Base-by-base conservation (phyloP, 2,797 vertebrate species). In the Streptopelia turtur region DNA sequence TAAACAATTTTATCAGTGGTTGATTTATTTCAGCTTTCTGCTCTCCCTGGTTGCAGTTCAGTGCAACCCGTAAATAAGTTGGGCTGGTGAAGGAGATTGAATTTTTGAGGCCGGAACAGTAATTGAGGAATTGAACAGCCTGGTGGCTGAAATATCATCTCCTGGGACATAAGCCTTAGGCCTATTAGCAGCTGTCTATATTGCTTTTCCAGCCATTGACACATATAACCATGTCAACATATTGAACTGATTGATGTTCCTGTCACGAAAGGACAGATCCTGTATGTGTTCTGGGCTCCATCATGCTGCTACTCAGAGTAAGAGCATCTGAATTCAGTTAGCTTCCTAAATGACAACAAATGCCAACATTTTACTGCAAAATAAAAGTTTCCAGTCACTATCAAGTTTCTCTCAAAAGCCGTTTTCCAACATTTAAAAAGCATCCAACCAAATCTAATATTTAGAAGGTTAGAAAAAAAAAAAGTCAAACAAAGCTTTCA, bases 51-150 rank as follows among this genome's bases (percentile, higher is more conserved):
- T 92, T 1, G 0, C 90, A 95, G 91, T 87, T 93, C 93, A 94
- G 71, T 77, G 86, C 71, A 85, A 87, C 30, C 81, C 83, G 94
- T 94, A 94, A 96, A 93, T 93, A 95, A 92, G 83, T 93, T 80
- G 93, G 71, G 70, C 70, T 57, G 50, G 77, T 30, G 60, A 78
- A 94, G 56, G 65, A 96, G 91, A 96, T 95, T 94, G 91, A 93
- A 94, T 96, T 94, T 96, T 94, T 92, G 91, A 94, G 83, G 59
- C 77, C 75, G 70, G 57, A 93, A 60, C 60, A 87, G 83, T 80
- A 94, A 95, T 74, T 90, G 91, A 94, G 49, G 70, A 95, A 91
- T 92, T 87, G 80, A 95, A 90, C 70, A 74, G 88, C 81, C 90
- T 68, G 60, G 17, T 92, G 94, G 60, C 14, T 90, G 81, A 82